These are phyloP conservation scores for Anguilla rostrata DNA, from an alignment of 2,113 vertebrate species.

Conservation along the genomic window DNA sequence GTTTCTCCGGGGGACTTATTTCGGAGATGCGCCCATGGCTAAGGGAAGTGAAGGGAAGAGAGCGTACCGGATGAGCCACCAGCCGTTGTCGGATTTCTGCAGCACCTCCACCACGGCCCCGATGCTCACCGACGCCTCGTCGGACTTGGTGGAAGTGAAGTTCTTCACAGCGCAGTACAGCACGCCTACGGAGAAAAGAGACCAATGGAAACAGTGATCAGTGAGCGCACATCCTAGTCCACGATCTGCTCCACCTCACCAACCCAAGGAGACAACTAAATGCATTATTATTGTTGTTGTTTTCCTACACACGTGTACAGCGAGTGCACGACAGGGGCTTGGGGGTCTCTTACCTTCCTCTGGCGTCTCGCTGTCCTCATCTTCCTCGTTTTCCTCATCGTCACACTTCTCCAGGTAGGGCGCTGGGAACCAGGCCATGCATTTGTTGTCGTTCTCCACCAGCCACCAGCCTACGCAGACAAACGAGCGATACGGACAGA, in stretches of 20 bases:
- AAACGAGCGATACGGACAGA: not conserved
- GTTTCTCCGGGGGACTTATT: not conserved
- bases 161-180: constrained; percentile 62
- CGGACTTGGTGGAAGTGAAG: constrained; percentile 70
- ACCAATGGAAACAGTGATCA: not conserved
- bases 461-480: constrained; percentile 89
- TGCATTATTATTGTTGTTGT: too few species aligned
- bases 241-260: too few species aligned
- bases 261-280: too few species aligned
- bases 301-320: not conserved
- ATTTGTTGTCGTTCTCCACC: constrained; percentile 80
- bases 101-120: constrained; percentile 74
- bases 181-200: constrained; percentile 56
- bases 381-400: constrained; percentile 27
- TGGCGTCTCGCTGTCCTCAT: constrained; percentile 22
- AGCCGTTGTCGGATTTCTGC: constrained; percentile 76
- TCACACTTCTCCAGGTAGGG: constrained; percentile 77
- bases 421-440: constrained; percentile 89
- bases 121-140: constrained; percentile 74
- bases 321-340: not conserved
- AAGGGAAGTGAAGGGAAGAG: not conserved
- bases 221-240: too few species aligned
- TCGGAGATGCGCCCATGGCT: not conserved
- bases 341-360: constrained; percentile 49
- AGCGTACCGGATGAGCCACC: constrained; percentile 83